Evolutionary conservation across 2,888 invertebrate genomes (phyloP).

Genomic region (Limnephilus rhombicus): DNA sequence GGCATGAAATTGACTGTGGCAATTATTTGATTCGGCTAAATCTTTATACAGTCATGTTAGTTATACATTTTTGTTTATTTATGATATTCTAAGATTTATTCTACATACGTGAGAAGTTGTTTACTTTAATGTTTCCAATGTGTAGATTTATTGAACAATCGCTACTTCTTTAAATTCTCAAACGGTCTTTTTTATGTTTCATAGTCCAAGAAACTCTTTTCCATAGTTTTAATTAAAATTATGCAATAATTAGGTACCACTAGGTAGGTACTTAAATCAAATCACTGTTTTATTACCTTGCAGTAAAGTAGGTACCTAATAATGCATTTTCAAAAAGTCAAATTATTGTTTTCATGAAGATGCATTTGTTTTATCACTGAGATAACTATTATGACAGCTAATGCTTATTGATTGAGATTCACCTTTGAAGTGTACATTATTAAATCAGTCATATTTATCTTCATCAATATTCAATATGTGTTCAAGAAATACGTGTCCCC

Average conservation of each 20-base stretch:
- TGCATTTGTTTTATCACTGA: not conserved
- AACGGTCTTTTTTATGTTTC: too few relatives aligned
- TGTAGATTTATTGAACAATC: too few relatives aligned
- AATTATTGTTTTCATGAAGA: not conserved
- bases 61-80: too few relatives aligned
- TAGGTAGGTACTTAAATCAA: not conserved
- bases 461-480: conserved; percentile 30
- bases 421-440: not conserved
- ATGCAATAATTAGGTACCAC: not conserved
- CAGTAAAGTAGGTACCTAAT: not conserved
- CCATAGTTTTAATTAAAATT: not conserved
- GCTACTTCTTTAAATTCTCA: too few relatives aligned
- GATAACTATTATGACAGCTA: not conserved
- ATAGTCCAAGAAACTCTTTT: not conserved
- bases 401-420: not conserved
- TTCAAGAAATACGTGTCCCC: conserved; percentile 46
- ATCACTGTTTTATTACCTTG: not conserved
- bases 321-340: not conserved
- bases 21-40: not conserved
- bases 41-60: not conserved
- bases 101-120: not conserved
- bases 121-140: not conserved
- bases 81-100: too few relatives aligned
- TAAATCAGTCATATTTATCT: not conserved
- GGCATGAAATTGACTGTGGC: not conserved